Evolutionary conservation across 2,888 invertebrate species (phyloP), one percentile per base, ranked within the genome.

Genomic region (Drosophila limbata): DNA sequence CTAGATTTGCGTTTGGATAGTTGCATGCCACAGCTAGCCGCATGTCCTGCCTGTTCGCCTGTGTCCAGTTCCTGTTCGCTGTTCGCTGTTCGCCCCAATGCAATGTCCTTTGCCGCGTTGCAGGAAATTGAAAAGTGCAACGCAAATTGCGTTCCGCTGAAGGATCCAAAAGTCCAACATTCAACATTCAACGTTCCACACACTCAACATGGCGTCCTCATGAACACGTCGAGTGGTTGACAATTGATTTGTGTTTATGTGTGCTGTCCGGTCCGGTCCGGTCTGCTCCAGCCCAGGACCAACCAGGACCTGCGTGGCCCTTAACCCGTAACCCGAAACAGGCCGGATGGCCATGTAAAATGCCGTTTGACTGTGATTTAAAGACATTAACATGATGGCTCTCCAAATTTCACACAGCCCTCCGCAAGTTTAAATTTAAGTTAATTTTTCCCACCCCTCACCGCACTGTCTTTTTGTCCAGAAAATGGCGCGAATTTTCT

Each of bases 41-140:
- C 70, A 77, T 69, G 57, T 69, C 64, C 77, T 57, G 76, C 19
- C 63, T 64, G 69, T 53, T 25, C 25, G 21, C 40, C 56, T 44
- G 51, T 28, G 40, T 45, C 64, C 51, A 50, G 64, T 51, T 28
- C 61, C 64, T 44, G 50, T 60, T 13, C 25, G 15, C 17, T 21
- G 4, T 47, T 8, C 51, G 15, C 31, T 5, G 28, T 50, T 17
- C 33, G 13, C 50, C 42, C 45, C 33, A 19, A 11, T 55, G 73
- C 73, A 53, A 53, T 60, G 56, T 71, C 66, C 65, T 73, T 70
- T 60, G 66, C 47, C 33, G 59, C 75, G 48, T 55, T 72, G 64
- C 86, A 88, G 84, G 84, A 84, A 88, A 84, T 84, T 84, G 84
- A 84, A 84, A 86, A 84, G 84, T 81, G 88, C 86, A 88, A 88